Percentiles rank a stretch among this genome's conserved stretches.
phyloP scores from a whole-genome alignment of 2,797 vertebrate genomes.

The Microctenopoma stevenorrisi region DNA sequence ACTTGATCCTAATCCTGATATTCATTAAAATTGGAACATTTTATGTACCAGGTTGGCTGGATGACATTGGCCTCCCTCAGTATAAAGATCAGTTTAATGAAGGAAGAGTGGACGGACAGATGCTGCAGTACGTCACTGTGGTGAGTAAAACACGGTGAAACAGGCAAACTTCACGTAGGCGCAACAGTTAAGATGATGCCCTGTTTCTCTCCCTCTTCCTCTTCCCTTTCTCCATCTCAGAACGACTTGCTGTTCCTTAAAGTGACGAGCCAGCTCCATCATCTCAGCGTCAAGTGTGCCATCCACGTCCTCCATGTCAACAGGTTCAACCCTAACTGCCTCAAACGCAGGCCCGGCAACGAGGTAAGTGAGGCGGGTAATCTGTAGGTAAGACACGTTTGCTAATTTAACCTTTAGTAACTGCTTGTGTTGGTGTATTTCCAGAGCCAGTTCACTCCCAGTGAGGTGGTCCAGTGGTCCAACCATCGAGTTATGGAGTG shows the following conservation, averaged over 20 bases:
- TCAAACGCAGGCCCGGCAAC: conserved; percentile 90
- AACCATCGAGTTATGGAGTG: conserved; percentile 99
- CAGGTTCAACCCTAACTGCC: conserved; percentile 91
- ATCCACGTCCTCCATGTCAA: conserved; percentile 96
- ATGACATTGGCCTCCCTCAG: conserved; percentile 97
- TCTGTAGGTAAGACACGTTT: no score
- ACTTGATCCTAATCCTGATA: neutral
- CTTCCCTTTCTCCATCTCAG: conserved; percentile 73
- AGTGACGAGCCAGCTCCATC: conserved; percentile 97
- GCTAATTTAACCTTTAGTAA: no score
- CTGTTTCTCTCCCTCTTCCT: no score
- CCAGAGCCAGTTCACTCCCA: conserved; percentile 86
- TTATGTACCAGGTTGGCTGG: conserved; percentile 88
- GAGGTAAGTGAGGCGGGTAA: conserved; percentile 83
- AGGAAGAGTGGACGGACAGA: conserved; percentile 92
- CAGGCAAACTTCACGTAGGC: neutral
- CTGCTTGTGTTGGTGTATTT: conserved; percentile 12
- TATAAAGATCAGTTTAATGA: conserved; percentile 99
- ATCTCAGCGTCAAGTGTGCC: conserved; percentile 97
- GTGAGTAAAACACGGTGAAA: conserved; percentile 74
- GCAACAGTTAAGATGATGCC: neutral
- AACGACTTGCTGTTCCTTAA: conserved; percentile 96
- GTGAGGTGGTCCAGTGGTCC: conserved; percentile 96
- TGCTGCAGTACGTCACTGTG: conserved; percentile 97
- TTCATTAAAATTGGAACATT: neutral